These are phyloP conservation scores for Trichopoda pennipes DNA, from an alignment of 2,888 invertebrate species.

Conservation along the genomic window DNA sequence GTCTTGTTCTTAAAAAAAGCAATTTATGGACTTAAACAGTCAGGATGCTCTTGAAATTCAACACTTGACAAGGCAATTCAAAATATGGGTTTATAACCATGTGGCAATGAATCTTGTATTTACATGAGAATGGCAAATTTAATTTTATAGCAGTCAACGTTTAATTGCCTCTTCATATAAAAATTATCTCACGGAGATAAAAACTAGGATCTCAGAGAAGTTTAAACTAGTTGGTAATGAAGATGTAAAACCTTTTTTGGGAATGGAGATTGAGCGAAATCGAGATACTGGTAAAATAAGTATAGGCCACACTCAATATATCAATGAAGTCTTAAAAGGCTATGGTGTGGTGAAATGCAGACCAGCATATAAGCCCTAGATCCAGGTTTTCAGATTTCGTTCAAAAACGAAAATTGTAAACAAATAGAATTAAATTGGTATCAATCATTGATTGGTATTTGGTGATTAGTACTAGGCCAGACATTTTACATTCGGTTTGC, in stretches of 20 bases:
- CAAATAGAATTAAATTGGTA: too few species aligned
- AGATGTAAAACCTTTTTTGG: conserved; percentile 1
- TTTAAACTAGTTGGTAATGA: neutral
- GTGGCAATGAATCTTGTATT: neutral
- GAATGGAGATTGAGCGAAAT: conserved; percentile 10
- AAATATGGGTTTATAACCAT: conserved; percentile 1
- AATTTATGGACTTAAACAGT: too few species aligned
- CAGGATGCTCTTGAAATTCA: too few species aligned
- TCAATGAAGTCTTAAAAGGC: neutral
- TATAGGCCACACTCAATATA: neutral
- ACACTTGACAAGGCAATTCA: too few species aligned
- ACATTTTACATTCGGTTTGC: too few species aligned
- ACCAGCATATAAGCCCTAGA: neutral
- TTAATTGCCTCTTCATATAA: neutral
- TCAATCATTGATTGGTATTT: too few species aligned
- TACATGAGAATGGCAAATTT: neutral
- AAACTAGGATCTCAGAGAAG: neutral
- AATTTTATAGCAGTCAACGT: neutral
- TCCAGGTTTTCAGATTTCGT: conserved; percentile 13
- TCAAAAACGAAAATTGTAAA: too few species aligned
- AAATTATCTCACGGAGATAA: neutral
- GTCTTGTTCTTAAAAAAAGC: too few species aligned
- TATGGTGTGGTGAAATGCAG: neutral
- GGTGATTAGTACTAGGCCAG: too few species aligned
- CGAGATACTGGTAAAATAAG: neutral